Base-by-base conservation (phyloP, 2,888 invertebrate species). In the Tetragnatha montana region DNA sequence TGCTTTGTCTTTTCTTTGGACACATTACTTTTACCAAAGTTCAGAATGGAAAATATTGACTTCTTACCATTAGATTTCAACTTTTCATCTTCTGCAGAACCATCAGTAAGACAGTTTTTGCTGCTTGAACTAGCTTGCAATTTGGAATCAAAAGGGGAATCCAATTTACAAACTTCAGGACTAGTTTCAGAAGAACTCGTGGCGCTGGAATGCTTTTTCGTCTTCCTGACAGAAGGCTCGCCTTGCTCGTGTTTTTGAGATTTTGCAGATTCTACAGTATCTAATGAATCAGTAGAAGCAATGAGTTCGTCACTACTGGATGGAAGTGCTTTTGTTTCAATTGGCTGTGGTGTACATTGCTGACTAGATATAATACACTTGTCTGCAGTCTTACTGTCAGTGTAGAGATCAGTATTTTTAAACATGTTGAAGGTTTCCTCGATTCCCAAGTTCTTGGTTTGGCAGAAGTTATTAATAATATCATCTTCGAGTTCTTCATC, bases 1-100 rank as follows among this genome's bases (percentile, higher is more conserved):
- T 91, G 91, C 81, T 91, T 92, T 14, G 70, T 92, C 91, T 85
- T 93, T 92, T 17, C 92, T 91, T 93, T 93, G n/a, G 91, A 91
- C 8, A 93, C 70, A 82, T 91, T 87, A 10, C 90, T 85, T 87
- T 91, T 92, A 7, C 89, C 88, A 76, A 92, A 91, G 86, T 87
- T 91, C 50, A 92, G 86, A 68, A 92, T 86, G 0, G 92, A 92
- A 22, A 92, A 91, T 74, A 92, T 89, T 50, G 91, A 91, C 84
- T 92, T 91, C 70, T 88, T 91, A 19, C 91, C 91, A 88, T 91
- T 91, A 6, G 83, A 75, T 85, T 91, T 92, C 8, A 76, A 70
- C 82, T 90, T 91, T 1, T 91, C 91, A 69, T 87, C 91, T 47
- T 89, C 89, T 6, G 73, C 84, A 14, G 75, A 87, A 51, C 81